These are phyloP conservation scores for Eupithecia vulgata DNA, from an alignment of 2,888 invertebrate genomes.

Conservation along the genomic window DNA sequence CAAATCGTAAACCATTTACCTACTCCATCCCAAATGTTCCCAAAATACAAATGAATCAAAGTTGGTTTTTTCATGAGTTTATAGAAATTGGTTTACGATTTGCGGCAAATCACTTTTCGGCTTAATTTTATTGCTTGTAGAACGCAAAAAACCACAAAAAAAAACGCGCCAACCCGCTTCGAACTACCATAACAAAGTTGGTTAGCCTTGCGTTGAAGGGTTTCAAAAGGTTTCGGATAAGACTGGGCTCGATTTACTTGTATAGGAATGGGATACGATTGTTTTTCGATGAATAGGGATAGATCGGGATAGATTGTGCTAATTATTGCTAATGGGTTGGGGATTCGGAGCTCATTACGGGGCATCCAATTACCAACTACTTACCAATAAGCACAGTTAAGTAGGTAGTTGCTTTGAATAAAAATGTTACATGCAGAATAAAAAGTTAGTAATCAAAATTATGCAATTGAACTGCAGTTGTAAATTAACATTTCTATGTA, in stretches of 20 bases:
- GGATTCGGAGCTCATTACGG: constrained; percentile 24
- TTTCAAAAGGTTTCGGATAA: constrained; percentile 73
- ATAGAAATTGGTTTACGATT: too few species aligned
- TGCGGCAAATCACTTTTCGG: too few species aligned
- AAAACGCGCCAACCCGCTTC: too few species aligned
- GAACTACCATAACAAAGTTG: constrained; percentile 3
- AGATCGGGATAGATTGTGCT: constrained; percentile 26
- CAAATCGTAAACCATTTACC: too few species aligned
- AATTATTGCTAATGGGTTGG: constrained; percentile 26
- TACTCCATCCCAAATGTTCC: too few species aligned
- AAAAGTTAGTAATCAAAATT: background rate
- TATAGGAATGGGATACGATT: constrained; percentile 60
- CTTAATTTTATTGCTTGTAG: too few species aligned
- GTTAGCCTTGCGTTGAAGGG: constrained; percentile 53
- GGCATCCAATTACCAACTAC: constrained; percentile 16
- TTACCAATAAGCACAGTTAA: constrained; percentile 10
- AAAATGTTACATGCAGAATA: constrained; percentile 6
- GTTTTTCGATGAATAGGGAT: constrained; percentile 45
- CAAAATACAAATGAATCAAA: too few species aligned
- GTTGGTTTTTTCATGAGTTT: too few species aligned
- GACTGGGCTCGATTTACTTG: constrained; percentile 70
- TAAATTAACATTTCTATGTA: constrained; percentile 6
- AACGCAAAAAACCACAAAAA: too few species aligned
- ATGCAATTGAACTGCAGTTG: background rate
- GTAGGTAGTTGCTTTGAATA: background rate